A percentile compares a stretch with the other conserved stretches of the same genome.
Evolutionary conservation across 2,113 vertebrate species (phyloP).

Genomic region (Syngnathus typhle): DNA sequence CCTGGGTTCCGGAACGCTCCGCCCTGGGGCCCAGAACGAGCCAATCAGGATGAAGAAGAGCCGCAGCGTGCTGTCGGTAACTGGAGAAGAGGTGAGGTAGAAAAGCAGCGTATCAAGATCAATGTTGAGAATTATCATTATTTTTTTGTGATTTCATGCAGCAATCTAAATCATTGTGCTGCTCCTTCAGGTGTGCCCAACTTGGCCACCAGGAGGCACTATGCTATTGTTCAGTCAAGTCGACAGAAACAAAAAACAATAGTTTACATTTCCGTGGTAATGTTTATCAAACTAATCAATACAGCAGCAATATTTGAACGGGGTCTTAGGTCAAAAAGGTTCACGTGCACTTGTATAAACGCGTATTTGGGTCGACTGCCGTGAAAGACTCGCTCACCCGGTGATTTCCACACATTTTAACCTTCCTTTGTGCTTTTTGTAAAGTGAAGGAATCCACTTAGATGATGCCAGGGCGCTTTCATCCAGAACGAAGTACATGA

Average conservation of each 20-base stretch:
- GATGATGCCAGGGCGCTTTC: not conserved
- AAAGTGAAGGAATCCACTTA: conserved; percentile 8
- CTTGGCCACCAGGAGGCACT: too few relatives aligned
- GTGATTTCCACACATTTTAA: conserved; percentile 28
- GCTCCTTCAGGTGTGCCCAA: too few relatives aligned
- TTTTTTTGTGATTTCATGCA: too few relatives aligned
- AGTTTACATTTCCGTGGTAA: too few relatives aligned
- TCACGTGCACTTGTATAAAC: not conserved
- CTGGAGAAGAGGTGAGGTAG: conserved; percentile 66
- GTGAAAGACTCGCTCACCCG: conserved; percentile 1
- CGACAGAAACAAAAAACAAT: too few relatives aligned
- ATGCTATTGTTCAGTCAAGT: too few relatives aligned
- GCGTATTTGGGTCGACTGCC: not conserved
- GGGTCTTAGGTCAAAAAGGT: not conserved
- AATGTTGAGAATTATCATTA: too few relatives aligned
- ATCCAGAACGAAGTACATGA: conserved; percentile 33
- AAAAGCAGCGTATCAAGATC: too few relatives aligned
- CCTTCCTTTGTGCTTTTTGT: conserved; percentile 35
- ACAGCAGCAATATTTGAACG: not conserved
- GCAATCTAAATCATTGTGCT: too few relatives aligned
- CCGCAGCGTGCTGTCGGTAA: conserved; percentile 71
- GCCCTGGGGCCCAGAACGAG: conserved; percentile 72
- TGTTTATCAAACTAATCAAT: not conserved
- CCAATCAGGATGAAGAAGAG: conserved; percentile 74
- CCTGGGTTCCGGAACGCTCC: conserved; percentile 73